Conservation (phyloP, 2,888 invertebrate genomes). For the Scotopteryx bipunctaria region DNA sequence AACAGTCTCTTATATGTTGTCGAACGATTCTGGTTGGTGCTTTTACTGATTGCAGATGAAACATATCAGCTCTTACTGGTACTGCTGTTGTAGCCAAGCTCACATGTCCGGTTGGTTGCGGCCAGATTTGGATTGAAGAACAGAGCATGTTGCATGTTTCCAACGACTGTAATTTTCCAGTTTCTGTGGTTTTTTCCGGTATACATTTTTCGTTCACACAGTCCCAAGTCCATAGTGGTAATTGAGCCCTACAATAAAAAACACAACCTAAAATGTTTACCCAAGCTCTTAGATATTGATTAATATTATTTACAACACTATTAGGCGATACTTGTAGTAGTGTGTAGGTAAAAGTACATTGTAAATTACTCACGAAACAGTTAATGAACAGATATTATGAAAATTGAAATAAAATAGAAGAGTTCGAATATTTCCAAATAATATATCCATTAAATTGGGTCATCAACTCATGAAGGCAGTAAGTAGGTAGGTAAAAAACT, state of each 20-base stretch:
- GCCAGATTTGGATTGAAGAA: slow-evolving; percentile 90
- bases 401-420: slow-evolving; percentile 12
- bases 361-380: slow-evolving; percentile 14
- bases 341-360: not conserved
- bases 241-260: slow-evolving; percentile 50
- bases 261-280: too few species aligned
- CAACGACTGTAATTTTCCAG: slow-evolving; percentile 79
- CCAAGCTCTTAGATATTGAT: too few species aligned
- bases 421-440: slow-evolving; percentile 7
- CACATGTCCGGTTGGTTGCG: slow-evolving; percentile 89
- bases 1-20: slow-evolving; percentile 69
- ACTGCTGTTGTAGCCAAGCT: slow-evolving; percentile 86
- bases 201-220: slow-evolving; percentile 87
- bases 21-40: slow-evolving; percentile 57
- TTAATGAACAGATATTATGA: not conserved
- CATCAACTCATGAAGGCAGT: not conserved
- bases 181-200: slow-evolving; percentile 62
- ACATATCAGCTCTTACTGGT: slow-evolving; percentile 81
- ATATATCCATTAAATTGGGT: slow-evolving; percentile 10
- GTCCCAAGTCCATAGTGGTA: slow-evolving; percentile 89
- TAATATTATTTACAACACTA: too few species aligned
- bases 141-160: slow-evolving; percentile 90
- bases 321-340: too few species aligned
- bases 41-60: slow-evolving; percentile 67
- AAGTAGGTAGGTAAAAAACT: too few species aligned